Evolutionary conservation across 1,140 invertebrate species (phyloP), one percentile per base, ranked within the genome.

Genomic region (Drosophila malerkotliana): DNA sequence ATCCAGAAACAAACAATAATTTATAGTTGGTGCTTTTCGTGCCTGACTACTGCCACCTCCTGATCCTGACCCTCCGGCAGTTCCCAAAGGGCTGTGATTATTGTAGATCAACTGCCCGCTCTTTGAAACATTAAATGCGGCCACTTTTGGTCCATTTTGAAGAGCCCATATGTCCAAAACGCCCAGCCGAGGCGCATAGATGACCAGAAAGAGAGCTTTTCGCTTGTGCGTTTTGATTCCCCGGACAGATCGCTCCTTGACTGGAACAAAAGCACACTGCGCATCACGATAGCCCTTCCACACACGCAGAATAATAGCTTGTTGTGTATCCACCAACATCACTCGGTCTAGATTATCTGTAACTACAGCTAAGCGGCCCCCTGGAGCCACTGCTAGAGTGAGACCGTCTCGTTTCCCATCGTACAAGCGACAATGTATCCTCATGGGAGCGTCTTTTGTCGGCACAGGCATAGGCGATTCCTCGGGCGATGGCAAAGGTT

Each of bases 251-350:
- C 79, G 79, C 59, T 92, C 92, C 34, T 92, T 92, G 8, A 92
- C 78, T 18, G 91, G 79, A 12, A 98, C 93, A 95, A 98, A 99
- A 6, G 95, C 96, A 92, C 96, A 97, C 88, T 99, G 97, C 7
- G 98, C 97, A 92, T 99, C 96, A 61, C 98, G 93, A 91, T 98
- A 99, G 8, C 98, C 98, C 93, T 99, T 99, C 94, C 97, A 98
- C 91, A 98, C 96, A 62, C 97, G 93, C 15, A 98, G 91, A 15
- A 96, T 95, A 56, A 96, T 93, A 7, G 97, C 97, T 82, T 94
- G 94, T 37, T 93, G 94, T 21, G 96, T 95, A 92, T 99, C 97
- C 12, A 99, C 90, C 3, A 99, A 93, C 49, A 96, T 94, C 0
- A 99, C 96, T 77, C 98, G 93, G 14, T 98, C 98, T 82, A 98